A percentile compares a stretch with the other conserved stretches of the same genome.
These are phyloP conservation scores for Agrypnus murinus DNA, from an alignment of 2,888 invertebrate genomes.

Conservation along the genomic window DNA sequence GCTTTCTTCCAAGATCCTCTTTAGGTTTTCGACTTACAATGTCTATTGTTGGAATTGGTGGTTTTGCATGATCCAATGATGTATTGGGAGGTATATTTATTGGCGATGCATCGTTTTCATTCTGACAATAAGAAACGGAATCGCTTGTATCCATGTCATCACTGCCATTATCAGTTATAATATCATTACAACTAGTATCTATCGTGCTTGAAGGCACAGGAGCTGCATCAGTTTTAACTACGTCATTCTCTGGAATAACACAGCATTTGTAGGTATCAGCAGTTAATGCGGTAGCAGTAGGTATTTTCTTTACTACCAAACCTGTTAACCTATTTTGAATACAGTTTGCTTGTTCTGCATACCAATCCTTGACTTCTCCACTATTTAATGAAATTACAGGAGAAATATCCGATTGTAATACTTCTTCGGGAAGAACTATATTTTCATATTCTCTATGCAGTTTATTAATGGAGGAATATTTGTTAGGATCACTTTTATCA, in stretches of 20 bases:
- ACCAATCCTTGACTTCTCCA: conserved; percentile 31
- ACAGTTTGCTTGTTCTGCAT: background rate
- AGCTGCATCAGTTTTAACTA: too few relatives aligned
- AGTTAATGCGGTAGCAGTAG: too few relatives aligned
- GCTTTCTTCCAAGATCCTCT: background rate
- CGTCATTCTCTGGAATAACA: too few relatives aligned
- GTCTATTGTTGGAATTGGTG: too few relatives aligned
- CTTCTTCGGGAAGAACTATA: conserved; percentile 10
- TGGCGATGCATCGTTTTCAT: background rate
- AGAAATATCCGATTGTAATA: conserved; percentile 20
- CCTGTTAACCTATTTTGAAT: background rate
- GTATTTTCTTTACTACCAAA: conserved; percentile 5
- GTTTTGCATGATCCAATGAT: too few relatives aligned
- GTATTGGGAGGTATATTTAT: too few relatives aligned
- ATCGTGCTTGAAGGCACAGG: background rate
- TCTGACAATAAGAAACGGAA: background rate
- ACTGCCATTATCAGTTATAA: too few relatives aligned
- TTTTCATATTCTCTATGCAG: background rate
- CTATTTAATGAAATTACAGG: conserved; percentile 33
- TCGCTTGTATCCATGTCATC: too few relatives aligned
- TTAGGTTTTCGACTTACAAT: background rate
- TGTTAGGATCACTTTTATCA: too few relatives aligned
- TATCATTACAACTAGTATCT: background rate
- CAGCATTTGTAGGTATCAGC: too few relatives aligned
- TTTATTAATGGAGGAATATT: conserved; percentile 2